Conservation (phyloP, 2,888 invertebrate genomes). For the Ganaspis brasiliensis region DNA sequence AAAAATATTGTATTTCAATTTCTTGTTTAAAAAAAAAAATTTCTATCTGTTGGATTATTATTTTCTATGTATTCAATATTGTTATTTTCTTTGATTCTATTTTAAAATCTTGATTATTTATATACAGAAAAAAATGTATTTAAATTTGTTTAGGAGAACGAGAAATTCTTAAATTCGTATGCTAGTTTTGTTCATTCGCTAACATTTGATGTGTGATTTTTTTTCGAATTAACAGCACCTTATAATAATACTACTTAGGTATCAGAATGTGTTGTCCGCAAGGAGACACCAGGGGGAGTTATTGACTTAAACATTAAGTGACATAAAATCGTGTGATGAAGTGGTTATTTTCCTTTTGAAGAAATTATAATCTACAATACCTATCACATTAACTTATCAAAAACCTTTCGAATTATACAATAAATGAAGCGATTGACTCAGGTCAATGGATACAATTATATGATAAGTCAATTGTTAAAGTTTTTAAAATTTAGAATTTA, state of each 20-base stretch:
- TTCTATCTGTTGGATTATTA: too few relatives aligned
- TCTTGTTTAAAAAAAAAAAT: too few relatives aligned
- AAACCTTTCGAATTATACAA: neutral
- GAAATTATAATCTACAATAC: neutral
- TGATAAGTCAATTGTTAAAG: constrained; percentile 13
- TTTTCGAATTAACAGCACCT: constrained; percentile 69
- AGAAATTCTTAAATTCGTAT: neutral
- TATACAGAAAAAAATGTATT: too few relatives aligned
- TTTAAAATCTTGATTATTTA: too few relatives aligned
- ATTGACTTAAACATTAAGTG: neutral
- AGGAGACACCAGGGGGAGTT: neutral
- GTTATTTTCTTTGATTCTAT: too few relatives aligned
- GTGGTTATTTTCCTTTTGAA: neutral
- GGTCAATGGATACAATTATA: neutral
- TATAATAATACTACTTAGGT: constrained; percentile 48
- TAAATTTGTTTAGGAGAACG: too few relatives aligned
- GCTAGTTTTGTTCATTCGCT: constrained; percentile 26
- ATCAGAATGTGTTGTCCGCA: constrained; percentile 41
- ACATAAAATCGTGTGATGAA: neutral
- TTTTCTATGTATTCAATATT: too few relatives aligned
- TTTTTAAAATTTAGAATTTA: neutral
- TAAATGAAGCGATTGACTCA: neutral
- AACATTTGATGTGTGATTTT: constrained; percentile 57
- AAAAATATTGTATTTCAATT: too few relatives aligned
- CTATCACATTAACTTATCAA: neutral